Evolutionary conservation across 2,797 vertebrate species (phyloP).

Genomic region (Coreius guichenoti): DNA sequence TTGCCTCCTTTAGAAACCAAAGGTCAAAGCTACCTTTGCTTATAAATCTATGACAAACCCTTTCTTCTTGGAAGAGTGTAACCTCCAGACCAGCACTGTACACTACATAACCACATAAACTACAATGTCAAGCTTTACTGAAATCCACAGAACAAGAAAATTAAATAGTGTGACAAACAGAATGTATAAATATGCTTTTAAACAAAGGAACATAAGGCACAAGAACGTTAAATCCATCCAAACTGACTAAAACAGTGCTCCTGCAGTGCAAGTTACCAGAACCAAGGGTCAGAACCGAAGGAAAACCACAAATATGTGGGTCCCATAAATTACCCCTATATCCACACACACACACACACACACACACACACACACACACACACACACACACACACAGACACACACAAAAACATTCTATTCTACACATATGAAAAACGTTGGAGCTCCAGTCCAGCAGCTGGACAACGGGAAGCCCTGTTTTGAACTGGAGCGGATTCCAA

Average conservation of each 20-base stretch:
- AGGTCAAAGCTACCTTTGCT: too few relatives aligned
- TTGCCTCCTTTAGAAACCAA: neutral
- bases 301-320: constrained; percentile 50
- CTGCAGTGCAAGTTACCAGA: constrained; percentile 35
- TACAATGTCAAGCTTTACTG: neutral
- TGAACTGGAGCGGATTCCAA: neutral
- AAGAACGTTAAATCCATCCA: neutral
- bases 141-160: neutral
- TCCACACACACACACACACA: neutral
- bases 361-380: neutral
- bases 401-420: constrained; percentile 3
- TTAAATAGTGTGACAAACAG: neutral
- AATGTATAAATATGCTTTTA: neutral
- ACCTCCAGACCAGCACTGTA: neutral
- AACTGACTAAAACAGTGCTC: constrained; percentile 29
- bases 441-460: neutral
- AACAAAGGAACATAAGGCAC: neutral
- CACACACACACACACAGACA: too few relatives aligned
- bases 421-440: constrained; percentile 9
- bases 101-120: neutral
- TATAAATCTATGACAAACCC: too few relatives aligned
- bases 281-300: constrained; percentile 44
- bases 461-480: neutral
- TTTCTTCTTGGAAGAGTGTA: neutral
- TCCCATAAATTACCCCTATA: constrained; percentile 26